phyloP scores from a whole-genome alignment of 1,140 invertebrate species.

The Cephus cinctus region DNA sequence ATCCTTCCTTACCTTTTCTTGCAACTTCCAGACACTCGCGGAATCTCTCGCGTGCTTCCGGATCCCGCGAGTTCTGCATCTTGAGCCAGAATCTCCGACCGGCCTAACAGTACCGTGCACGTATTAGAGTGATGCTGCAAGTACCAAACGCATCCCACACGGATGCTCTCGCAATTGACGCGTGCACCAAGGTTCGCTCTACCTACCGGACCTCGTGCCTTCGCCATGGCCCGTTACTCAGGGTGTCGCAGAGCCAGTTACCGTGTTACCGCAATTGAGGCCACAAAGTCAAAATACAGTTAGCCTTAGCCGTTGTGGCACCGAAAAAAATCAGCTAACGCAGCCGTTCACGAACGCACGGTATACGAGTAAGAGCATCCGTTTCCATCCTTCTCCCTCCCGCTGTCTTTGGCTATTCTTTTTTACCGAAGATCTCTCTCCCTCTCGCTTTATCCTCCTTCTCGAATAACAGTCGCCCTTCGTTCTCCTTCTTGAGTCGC shows the following conservation, averaged over 20 bases:
- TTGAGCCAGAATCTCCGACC: too few relatives aligned
- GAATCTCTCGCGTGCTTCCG: too few relatives aligned
- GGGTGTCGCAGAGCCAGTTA: conserved; percentile 56
- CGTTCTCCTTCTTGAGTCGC: too few relatives aligned
- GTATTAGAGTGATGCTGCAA: too few relatives aligned
- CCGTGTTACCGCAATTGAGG: conserved; percentile 59
- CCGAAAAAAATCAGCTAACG: conserved; percentile 6
- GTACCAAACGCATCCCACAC: background rate
- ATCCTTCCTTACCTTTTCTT: too few relatives aligned
- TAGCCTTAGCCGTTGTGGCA: conserved; percentile 38
- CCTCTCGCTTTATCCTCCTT: too few relatives aligned
- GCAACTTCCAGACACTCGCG: too few relatives aligned
- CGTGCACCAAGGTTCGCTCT: conserved; percentile 1
- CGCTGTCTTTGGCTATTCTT: background rate
- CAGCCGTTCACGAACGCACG: background rate
- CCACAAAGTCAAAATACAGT: conserved; percentile 60
- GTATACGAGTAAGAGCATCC: background rate
- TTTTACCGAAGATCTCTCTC: too few relatives aligned
- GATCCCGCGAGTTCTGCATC: too few relatives aligned
- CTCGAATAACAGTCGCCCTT: too few relatives aligned
- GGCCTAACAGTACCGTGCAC: too few relatives aligned
- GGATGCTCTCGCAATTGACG: background rate
- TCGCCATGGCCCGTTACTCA: conserved; percentile 49
- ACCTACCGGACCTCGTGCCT: conserved; percentile 25
- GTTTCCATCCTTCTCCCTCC: background rate